phyloP scores from a whole-genome alignment of 2,797 vertebrate genomes.

The Cebuella pygmaea region DNA sequence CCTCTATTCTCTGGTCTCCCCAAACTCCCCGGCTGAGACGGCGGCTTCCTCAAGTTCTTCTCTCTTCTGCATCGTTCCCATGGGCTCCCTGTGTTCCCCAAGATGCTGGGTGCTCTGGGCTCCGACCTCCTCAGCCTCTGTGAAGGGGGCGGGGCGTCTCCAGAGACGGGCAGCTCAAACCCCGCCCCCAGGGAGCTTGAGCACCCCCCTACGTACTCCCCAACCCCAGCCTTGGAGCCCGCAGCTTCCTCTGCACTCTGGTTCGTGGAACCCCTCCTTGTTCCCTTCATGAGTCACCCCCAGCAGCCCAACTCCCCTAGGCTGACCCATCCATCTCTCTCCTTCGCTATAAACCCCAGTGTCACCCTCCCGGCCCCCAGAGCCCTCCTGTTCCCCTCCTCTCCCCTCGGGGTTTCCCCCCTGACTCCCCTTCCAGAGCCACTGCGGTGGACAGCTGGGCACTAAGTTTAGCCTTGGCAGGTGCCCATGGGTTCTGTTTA shows the following conservation, averaged over 20 bases:
- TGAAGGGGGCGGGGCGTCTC: too few relatives aligned
- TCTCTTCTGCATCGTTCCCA: neutral
- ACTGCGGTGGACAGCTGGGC: constrained; percentile 63
- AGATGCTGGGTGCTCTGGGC: too few relatives aligned
- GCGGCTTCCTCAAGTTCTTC: neutral
- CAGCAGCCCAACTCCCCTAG: neutral
- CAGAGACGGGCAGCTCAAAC: too few relatives aligned
- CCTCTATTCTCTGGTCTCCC: neutral
- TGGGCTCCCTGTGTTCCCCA: neutral
- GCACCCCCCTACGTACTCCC: too few relatives aligned
- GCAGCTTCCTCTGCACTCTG: too few relatives aligned
- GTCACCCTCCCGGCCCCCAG: neutral
- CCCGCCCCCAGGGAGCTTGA: too few relatives aligned
- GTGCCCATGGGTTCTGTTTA: constrained; percentile 39
- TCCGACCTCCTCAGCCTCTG: too few relatives aligned
- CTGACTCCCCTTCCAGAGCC: neutral
- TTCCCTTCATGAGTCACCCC: neutral
- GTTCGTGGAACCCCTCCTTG: neutral
- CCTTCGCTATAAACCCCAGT: neutral
- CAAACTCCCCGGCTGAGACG: neutral
- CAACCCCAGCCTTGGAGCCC: too few relatives aligned
- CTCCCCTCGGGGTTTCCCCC: neutral
- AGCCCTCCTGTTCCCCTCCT: neutral
- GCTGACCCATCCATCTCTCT: neutral
- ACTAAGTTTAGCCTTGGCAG: constrained; percentile 76